Conservation (phyloP, 2,113 vertebrate species). For the Cinclus mexicanus region DNA sequence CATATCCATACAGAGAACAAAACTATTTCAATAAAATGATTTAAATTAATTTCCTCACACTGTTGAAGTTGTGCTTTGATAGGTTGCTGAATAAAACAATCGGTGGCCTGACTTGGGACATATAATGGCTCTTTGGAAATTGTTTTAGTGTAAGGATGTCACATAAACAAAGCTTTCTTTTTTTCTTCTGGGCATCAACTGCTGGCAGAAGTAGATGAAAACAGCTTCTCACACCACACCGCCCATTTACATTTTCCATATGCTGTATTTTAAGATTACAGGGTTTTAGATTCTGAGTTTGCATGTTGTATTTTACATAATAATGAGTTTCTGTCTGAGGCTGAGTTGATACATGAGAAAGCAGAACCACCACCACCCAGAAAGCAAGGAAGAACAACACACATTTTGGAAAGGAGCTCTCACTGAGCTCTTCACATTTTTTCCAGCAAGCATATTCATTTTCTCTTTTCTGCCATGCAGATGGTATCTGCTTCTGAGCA, state of each 20-base stretch:
- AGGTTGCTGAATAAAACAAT: neutral
- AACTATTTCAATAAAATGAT: neutral
- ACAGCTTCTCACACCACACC: constrained; percentile 32
- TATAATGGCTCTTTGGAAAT: constrained; percentile 49
- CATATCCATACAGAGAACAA: neutral
- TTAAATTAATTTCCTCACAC: neutral
- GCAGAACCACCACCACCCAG: constrained; percentile 53
- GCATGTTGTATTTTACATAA: constrained; percentile 76
- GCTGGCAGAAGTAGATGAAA: constrained; percentile 62
- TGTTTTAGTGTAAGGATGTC: neutral
- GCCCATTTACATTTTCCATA: constrained; percentile 60
- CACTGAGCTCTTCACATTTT: neutral
- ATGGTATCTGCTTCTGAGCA: neutral
- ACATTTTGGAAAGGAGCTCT: constrained; percentile 25
- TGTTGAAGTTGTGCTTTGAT: neutral
- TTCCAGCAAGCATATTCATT: neutral
- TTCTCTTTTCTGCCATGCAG: neutral
- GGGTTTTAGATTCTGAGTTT: constrained; percentile 71
- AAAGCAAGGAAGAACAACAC: neutral
- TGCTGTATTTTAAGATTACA: constrained; percentile 74
- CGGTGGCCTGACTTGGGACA: constrained; percentile 4
- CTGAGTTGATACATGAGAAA: constrained; percentile 58
- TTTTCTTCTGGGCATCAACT: constrained; percentile 55
- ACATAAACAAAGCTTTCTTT: constrained; percentile 19
- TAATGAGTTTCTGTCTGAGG: constrained; percentile 60